Base-by-base conservation (phyloP, 2,888 invertebrate genomes). In the Pelosia muscerda region DNA sequence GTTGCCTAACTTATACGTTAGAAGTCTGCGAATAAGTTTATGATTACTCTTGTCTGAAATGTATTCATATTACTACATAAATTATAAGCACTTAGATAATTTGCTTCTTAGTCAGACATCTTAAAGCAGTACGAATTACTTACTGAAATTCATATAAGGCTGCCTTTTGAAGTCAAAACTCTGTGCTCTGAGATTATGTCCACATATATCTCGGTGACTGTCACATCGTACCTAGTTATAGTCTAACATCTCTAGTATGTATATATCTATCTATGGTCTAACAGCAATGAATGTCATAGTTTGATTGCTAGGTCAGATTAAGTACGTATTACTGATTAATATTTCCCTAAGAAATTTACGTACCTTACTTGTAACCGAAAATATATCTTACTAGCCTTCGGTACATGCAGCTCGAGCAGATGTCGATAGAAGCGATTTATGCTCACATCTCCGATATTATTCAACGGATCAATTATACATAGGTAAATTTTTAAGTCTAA, bases 21-120 rank as follows among this genome's bases (percentile, higher is more conserved):
- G 74, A 78, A 82, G 60, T 69, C 79, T 81, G 60, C 54, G 78
- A 74, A 79, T 80, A 85, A 88, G 83, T 88, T 90, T 85, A 85
- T 89, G 86, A 88, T 88, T 89, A 86, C 83, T 84, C 78, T 82
- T 72, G 75, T 76, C 79, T 74, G 66, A 76, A 78, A 76, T 77
- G 72, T 10, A 34, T 34, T 22, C 38, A 23, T 23, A 38, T 34
- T 62, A 66, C 54, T 62, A 64, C 58, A 66, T 62, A 54, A 22
- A 61, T 26, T 65, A 65, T 65, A 57, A 26, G 49, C 63, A 68
- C 70, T 66, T 70, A 66, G 65, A 66, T 62, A 53, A 77, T 77
- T 78, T 66, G 74, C 65, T 76, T 69, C 72, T 68, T 61, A 71
- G 63, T 71, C 71, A 74, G 72, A 66, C 69, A 72, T 75, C 73